phyloP scores from a whole-genome alignment of 2,113 vertebrate genomes.

The Apus apus region DNA sequence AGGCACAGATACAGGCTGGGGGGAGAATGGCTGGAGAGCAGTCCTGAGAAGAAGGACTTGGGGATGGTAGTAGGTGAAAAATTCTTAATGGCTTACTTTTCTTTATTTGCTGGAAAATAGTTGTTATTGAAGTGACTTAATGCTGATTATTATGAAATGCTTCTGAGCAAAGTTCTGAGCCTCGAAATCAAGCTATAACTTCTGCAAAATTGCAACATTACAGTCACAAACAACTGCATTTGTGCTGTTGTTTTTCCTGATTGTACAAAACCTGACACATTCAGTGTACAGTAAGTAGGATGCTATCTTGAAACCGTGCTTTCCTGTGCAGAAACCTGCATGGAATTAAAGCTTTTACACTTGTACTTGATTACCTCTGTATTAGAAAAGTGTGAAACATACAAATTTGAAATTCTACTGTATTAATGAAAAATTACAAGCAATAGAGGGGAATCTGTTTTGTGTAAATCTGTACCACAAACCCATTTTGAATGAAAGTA shows the following conservation, averaged over 20 bases:
- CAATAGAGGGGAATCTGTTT: background rate
- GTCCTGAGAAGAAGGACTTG: too few species aligned
- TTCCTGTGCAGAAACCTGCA: background rate
- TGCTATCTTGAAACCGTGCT: background rate
- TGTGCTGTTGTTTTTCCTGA: background rate
- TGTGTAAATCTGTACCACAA: background rate
- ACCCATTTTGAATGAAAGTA: background rate
- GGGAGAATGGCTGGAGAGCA: too few species aligned
- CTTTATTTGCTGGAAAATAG: background rate
- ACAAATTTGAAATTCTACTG: background rate
- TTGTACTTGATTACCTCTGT: background rate
- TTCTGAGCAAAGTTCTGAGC: background rate
- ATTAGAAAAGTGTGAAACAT: background rate
- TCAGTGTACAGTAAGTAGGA: background rate
- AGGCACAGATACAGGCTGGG: too few species aligned
- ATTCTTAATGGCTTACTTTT: background rate
- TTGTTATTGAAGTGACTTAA: background rate
- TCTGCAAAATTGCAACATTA: background rate
- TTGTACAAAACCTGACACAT: background rate
- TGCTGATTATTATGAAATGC: background rate
- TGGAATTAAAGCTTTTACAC: background rate
- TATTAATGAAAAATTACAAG: background rate
- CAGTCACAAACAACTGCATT: background rate
- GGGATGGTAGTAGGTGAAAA: background rate
- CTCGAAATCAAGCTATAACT: background rate